Evolutionary conservation across 30 jellyfish, hydroid and myxozoan genomes (phyloP), one percentile per base, ranked within the genome.

Genomic region (Phacellophora camtschatica): DNA sequence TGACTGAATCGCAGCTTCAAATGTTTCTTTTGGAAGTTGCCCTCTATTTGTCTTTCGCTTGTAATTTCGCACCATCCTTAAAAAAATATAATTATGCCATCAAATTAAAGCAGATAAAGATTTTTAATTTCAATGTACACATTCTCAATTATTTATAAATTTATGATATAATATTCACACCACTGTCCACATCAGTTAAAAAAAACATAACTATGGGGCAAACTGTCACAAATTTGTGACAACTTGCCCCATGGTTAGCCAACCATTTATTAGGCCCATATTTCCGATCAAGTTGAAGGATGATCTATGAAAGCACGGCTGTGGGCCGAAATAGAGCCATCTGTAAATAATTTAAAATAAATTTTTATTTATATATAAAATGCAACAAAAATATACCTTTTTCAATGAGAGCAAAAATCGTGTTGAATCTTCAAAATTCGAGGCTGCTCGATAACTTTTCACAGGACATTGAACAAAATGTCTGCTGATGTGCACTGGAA

Each of bases 1-100:
- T 28, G 65, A 70, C 50, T 77, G 89, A 41, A 49, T 71, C 22
- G 89, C 89, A 77, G 66, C 71, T 42, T 77, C 71, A 36, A 77
- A 30, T 50, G 27, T 66, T 24, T 57, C 83, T 61, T 77, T 62
- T 8, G 89, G 56, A 16, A 71, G 36, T 41, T 35, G 37, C 4
- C 66, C 86, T 23, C 59, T 10, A 24, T 30, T 82, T 23, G 62
- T 73, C 34, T 73, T 73, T 18, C 86, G 27, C 82, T 73, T 23
- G 83, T 77, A 58, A 34, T 77, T 77, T 33, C 75, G 89, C 53
- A 74, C 71, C 79, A 45, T 74, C 71, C 25, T 3, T 22, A 22
- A 27, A 57, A 42, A 36, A 19, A 57, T 53, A 6, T 27, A 57
- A 57, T 36, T 19, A 19, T 19, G 28, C 22, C 22, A 57, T 36